Evolutionary conservation across 2,113 vertebrate genomes (phyloP), one percentile per base, ranked within the genome.

Genomic region (Oncorhynchus tshawytscha): DNA sequence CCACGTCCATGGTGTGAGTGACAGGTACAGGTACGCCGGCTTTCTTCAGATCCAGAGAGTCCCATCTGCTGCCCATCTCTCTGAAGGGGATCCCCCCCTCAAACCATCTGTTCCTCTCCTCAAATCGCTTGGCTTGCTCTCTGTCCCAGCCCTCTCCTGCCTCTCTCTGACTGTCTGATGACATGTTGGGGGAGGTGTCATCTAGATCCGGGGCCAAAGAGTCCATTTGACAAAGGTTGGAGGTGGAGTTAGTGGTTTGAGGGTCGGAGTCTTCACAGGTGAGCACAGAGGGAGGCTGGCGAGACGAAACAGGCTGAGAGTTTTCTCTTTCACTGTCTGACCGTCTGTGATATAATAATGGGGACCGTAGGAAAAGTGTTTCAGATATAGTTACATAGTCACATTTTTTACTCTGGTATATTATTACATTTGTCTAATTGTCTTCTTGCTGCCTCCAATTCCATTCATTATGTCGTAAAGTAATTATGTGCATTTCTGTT

Each of bases 301-400:
- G 77, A 83, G 87, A 76, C 62, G 77, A 87, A 82, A 39, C 75
- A 71, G 81, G 79, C 54, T 25, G 67, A 66, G 79, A 82, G 48
- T 95, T 95, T 80, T 96, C 95, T 89, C 97, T 98, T 80, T 96
- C 91, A n/a, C 90, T 93, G 76, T 95, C 95, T 1, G 95, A 95
- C 80, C 95, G 93, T 86, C 95, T 96, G 87, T 72, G 70, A 64
- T 80, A 48, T 81, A 74, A 82, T 67, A 73, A 64, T 54, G 73
- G 79, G 75, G 75, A 77, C 39, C 39, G 3, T 3, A 11, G 39
- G 78, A 79, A 82, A 22, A 73, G 84, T 81, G 81, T 80, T 85
- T 80, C 79, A 80, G 74, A 49, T 20, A 72, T 77, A 71, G 66
- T 79, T 1, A 29, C 31, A 29, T 68, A 65, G 25, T 29, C 29